phyloP scores from a whole-genome alignment of 2,888 invertebrate genomes.

The Macaria notata region DNA sequence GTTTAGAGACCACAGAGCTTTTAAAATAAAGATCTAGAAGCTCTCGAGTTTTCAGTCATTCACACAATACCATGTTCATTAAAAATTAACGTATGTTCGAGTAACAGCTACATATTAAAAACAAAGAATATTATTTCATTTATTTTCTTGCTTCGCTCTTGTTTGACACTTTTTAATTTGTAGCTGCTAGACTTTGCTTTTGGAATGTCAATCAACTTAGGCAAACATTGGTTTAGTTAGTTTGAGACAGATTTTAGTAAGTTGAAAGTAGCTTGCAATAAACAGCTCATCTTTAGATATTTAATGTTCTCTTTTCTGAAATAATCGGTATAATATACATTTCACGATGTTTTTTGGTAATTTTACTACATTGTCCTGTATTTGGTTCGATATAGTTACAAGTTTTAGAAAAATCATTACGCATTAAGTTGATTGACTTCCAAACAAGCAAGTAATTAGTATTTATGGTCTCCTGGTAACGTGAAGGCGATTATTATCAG shows the following conservation, averaged over 20 bases:
- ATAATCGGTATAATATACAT: no score
- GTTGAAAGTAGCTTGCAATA: no score
- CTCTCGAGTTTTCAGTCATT: slow-evolving; percentile 66
- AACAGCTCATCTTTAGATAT: no score
- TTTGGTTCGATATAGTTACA: no score
- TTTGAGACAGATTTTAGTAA: no score
- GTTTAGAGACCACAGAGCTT: slow-evolving; percentile 44
- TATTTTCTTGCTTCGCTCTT: slow-evolving; percentile 23
- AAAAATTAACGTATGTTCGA: slow-evolving; percentile 47
- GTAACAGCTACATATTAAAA: slow-evolving; percentile 50
- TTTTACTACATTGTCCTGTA: no score
- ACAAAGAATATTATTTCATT: slow-evolving; percentile 3
- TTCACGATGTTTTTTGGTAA: no score
- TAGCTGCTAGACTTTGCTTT: slow-evolving; percentile 26
- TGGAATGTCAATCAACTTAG: no score
- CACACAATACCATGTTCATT: slow-evolving; percentile 53
- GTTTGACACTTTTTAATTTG: slow-evolving; percentile 31
- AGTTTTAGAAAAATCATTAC: no score
- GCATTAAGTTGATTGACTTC: slow-evolving; percentile 23
- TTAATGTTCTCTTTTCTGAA: no score
- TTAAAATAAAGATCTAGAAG: slow-evolving; percentile 47
- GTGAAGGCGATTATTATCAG: slow-evolving; percentile 69
- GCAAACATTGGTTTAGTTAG: no score
- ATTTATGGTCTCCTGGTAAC: slow-evolving; percentile 68
- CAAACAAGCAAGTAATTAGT: slow-evolving; percentile 28